Base-by-base conservation (phyloP, 2,888 invertebrate species). In the Eupithecia subfuscata region DNA sequence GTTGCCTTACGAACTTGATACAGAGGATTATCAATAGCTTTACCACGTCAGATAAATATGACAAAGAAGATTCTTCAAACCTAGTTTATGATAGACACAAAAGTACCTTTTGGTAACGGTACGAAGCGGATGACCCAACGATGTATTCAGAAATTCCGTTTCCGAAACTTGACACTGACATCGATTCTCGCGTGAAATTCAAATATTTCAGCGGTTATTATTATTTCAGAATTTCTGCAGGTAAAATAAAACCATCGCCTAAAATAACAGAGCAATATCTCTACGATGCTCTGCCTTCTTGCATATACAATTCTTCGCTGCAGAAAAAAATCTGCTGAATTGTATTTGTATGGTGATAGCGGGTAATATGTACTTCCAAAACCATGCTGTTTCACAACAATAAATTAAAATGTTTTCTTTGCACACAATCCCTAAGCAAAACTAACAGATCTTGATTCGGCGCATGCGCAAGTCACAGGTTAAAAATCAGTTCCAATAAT, bases 391-490 rank as follows among this genome's bases (percentile, higher is more conserved):
- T 22, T 56, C 22, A 64, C 64, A 18, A 18, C 22, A 64, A 64
- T 64, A 34, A 34, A 34, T 64, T 34, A 64, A 18, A 60, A 60
- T 64, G 64, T 34, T 64, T 34, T 64, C 18, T 34, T 34, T 30
- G 18, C 64, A 34, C 34, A 64, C n/a, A 11, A 56, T 56, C 64
- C 18, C 18, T 34, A 8, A 63, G 64, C 48, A 30, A 86, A 82
- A n/a, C 60, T 65, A 34, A 64, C 34, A 71, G 86, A 88, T 88
- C 82, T 80, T 72, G n/a, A 74, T 70, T 67, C 56, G 43, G 80
- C 74, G 78, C 80, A 75, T 77, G 80, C 86, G 83, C 84, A 85
- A 84, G 87, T 83, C 85, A 85, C 88, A 88, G 84, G 85, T 83
- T 85, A 85, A 81, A 84, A 34, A 67, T 18, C 37, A 72, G 37